Evolutionary conservation across 1,140 invertebrate genomes (phyloP), one percentile per base, ranked within the genome.

Genomic region (Meloidogyne exigua): DNA sequence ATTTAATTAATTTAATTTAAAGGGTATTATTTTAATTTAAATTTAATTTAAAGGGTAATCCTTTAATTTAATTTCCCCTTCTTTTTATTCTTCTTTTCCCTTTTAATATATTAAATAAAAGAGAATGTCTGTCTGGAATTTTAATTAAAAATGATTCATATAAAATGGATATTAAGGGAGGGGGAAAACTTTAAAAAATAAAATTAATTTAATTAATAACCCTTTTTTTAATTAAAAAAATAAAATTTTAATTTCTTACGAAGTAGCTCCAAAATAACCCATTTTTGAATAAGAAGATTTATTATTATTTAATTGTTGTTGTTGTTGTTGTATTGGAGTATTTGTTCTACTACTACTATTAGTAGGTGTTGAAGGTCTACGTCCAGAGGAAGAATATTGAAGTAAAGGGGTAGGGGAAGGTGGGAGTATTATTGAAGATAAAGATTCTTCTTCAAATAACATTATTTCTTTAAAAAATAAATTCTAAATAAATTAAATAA

Each of bases 201-300:
- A 32, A 32, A 32, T 32, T 32, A 32, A 32, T 32, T 32, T 32
- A 32, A 32, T 32, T 32, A 32, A 32, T 32, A 32, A 2, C 28
- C 28, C 28, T 32, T 3, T 3, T n/a, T 21, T 62, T n/a, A n/a
- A 25, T n/a, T 57, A 25, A 62, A 11, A 66, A 5, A 64, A 12
- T n/a, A 3, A 18, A n/a, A 13, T n/a, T 42, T 68, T 7, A 68
- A 49, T 42, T 65, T 62, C 80, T 63, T 76, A 82, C 25, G 79
- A 81, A 25, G 83, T 85, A 44, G 83, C 83, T 62, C 84, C 82
- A 57, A 85, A 75, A 68, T 80, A 83, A 28, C 83, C 83, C 83
- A 84, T 84, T 77, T 84, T 85, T n/a, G 81, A 68, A 28, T 42
- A 26, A 9, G 12, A 32, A 44, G n/a, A 25, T 44, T 23, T 64